Conservation (phyloP, 2,888 invertebrate genomes). For the Hemistola chrysoprasaria region DNA sequence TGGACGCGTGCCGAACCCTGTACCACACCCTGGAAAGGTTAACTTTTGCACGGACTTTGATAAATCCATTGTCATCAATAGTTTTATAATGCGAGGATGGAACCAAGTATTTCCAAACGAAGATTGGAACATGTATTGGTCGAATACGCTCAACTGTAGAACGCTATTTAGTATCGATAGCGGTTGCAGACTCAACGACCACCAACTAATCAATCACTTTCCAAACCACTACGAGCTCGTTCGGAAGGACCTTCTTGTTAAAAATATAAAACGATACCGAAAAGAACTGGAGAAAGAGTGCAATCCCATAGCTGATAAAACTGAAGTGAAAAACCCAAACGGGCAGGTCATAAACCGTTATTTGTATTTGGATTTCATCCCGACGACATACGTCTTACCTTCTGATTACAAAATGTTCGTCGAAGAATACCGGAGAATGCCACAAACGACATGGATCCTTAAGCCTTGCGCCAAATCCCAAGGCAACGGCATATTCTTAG, state of each 20-base stretch:
- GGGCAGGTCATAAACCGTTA: constrained; percentile 87
- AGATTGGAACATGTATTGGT: constrained; percentile 98
- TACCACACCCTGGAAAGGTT: constrained; percentile 83
- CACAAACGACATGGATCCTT: constrained; percentile 97
- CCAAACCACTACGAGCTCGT: constrained; percentile 97
- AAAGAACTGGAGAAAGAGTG: constrained; percentile 95
- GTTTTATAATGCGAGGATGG: constrained; percentile 81
- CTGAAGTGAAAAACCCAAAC: constrained; percentile 60
- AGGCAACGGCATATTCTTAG: constrained; percentile 95
- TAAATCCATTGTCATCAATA: constrained; percentile 50
- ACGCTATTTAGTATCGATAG: constrained; percentile 86
- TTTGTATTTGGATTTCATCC: constrained; percentile 93
- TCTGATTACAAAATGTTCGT: constrained; percentile 98
- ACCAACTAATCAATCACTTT: constrained; percentile 97
- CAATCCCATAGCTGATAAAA: constrained; percentile 90
- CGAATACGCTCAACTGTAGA: constrained; percentile 92
- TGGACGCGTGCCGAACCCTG: constrained; percentile 24
- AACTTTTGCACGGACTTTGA: constrained; percentile 55
- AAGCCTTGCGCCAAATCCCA: constrained; percentile 97
- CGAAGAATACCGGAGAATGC: constrained; percentile 95
- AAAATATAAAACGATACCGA: constrained; percentile 96
- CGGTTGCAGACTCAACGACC: constrained; percentile 83
- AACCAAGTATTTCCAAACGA: constrained; percentile 91
- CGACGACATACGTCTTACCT: constrained; percentile 95
- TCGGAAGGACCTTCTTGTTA: constrained; percentile 96